Evolutionary conservation across 2,113 vertebrate genomes (phyloP).

Genomic region (Spermophilus dauricus): DNA sequence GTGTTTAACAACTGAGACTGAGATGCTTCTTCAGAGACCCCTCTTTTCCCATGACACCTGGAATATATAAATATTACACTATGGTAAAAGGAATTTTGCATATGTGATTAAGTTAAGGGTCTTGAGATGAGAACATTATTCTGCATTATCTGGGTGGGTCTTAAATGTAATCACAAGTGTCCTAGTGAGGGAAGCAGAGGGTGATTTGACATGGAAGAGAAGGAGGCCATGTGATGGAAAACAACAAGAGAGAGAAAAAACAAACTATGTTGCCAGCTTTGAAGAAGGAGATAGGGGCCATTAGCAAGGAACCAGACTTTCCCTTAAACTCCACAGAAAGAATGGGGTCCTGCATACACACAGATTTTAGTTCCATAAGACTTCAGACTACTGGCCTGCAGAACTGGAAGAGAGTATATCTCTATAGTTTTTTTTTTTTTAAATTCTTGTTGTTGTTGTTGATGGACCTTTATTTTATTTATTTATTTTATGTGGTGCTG

Average conservation of each 20-base stretch:
- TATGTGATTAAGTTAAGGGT: constrained; percentile 41
- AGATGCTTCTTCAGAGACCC: too few relatives aligned
- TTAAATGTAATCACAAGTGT: neutral
- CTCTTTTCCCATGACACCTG: neutral
- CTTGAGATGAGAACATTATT: constrained; percentile 28
- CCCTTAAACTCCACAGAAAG: neutral
- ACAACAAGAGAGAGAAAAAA: constrained; percentile 9
- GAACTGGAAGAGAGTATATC: constrained; percentile 13
- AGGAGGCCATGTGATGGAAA: neutral
- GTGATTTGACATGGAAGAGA: neutral
- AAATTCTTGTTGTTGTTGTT: too few relatives aligned
- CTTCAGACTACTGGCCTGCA: neutral
- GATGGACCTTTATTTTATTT: too few relatives aligned
- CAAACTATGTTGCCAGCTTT: neutral
- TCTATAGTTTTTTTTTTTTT: neutral
- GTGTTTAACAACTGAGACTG: too few relatives aligned
- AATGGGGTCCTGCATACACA: neutral
- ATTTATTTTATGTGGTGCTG: too few relatives aligned
- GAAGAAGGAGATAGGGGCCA: neutral
- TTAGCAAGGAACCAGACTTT: neutral
- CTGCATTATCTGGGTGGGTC: neutral
- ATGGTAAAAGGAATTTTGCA: neutral
- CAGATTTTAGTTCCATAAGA: neutral
- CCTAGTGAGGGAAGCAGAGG: neutral
- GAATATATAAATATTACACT: neutral